Conservation (phyloP, 2,888 invertebrate genomes). For the Cordilura impudica region DNA sequence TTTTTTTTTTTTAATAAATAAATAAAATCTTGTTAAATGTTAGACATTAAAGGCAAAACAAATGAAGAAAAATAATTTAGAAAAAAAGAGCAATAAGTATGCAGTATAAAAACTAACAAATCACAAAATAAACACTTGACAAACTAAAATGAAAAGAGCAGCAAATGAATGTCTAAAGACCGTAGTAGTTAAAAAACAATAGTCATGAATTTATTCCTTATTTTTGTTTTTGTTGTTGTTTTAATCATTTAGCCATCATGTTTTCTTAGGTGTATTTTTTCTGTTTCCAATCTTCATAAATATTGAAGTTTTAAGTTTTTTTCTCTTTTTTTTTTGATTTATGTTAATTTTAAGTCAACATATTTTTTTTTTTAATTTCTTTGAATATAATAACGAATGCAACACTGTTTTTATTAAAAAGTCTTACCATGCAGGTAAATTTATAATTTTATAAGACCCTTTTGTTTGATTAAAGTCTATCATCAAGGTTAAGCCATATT, state of each 20-base stretch:
- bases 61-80: background rate
- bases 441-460: too few relatives aligned
- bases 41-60: conserved; percentile 1
- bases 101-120: conserved; percentile 46
- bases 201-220: conserved; percentile 18
- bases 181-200: background rate
- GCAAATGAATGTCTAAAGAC: background rate
- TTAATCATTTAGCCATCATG: background rate
- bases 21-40: conserved; percentile 17
- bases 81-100: conserved; percentile 16
- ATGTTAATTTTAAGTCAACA: conserved; percentile 52
- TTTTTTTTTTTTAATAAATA: conserved; percentile 25
- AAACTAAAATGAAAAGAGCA: conserved; percentile 9
- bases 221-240: too few relatives aligned
- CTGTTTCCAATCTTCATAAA: conserved; percentile 15
- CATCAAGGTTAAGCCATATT: too few relatives aligned
- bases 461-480: too few relatives aligned
- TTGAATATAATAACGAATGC: background rate
- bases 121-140: conserved; percentile 60
- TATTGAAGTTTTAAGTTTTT: conserved; percentile 33
- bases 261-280: background rate
- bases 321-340: conserved; percentile 43
- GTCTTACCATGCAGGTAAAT: too few relatives aligned
- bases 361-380: conserved; percentile 17
- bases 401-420: background rate